phyloP scores from a whole-genome alignment of 2,888 invertebrate genomes.

The Drosophila anomalipes region DNA sequence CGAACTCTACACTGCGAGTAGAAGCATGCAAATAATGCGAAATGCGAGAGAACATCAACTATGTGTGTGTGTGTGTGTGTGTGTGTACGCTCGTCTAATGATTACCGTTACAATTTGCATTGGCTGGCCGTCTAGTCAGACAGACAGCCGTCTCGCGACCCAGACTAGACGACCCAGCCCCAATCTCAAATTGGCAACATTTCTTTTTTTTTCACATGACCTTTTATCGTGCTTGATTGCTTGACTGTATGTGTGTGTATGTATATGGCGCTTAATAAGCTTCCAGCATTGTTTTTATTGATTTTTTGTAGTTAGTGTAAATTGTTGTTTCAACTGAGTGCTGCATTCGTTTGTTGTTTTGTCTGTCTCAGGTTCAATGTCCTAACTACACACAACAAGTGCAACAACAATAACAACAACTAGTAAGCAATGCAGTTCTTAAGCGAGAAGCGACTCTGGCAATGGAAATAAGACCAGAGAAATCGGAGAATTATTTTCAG shows the following conservation, averaged over 20 bases:
- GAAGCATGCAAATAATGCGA: constrained; percentile 62
- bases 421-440: constrained; percentile 13
- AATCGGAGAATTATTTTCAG: not conserved
- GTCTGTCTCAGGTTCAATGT: constrained; percentile 61
- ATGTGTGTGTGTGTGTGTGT: constrained; percentile 24
- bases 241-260: constrained; percentile 14
- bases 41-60: constrained; percentile 31
- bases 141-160: constrained; percentile 70
- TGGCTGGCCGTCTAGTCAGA: constrained; percentile 71
- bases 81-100: constrained; percentile 61
- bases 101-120: constrained; percentile 79
- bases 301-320: constrained; percentile 49
- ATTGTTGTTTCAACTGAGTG: constrained; percentile 36
- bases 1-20: constrained; percentile 70
- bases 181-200: constrained; percentile 65
- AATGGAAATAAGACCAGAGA: not conserved
- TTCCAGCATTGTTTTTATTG: constrained; percentile 50
- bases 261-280: constrained; percentile 30
- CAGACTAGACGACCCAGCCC: constrained; percentile 75
- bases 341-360: constrained; percentile 33
- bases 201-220: constrained; percentile 59
- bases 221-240: constrained; percentile 55
- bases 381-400: constrained; percentile 65
- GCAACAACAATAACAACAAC: constrained; percentile 53
- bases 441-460: not conserved